phyloP scores from a whole-genome alignment of 2,113 vertebrate genomes.

The Gorsachius goisagi region DNA sequence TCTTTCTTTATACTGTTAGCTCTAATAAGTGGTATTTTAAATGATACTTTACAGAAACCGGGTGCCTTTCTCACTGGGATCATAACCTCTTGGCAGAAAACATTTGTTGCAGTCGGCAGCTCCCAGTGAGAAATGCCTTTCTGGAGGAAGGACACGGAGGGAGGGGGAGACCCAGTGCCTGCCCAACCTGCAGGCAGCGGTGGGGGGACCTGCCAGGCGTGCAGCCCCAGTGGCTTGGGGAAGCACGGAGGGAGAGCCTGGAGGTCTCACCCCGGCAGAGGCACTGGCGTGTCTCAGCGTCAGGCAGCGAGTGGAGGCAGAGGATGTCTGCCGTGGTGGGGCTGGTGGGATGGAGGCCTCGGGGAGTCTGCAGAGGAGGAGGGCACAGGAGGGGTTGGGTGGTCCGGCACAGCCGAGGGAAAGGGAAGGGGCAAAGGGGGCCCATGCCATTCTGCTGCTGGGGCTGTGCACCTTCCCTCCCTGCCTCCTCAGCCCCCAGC shows the following conservation, averaged over 20 bases:
- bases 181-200: rapidly evolving
- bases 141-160: not conserved
- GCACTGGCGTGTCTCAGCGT: not conserved
- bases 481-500: too few relatives aligned
- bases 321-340: too few relatives aligned
- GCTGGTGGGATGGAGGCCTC: too few relatives aligned
- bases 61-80: not conserved
- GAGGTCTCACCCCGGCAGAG: rapidly evolving
- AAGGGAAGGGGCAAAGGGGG: too few relatives aligned
- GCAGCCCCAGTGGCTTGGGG: too few relatives aligned
- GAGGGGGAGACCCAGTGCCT: too few relatives aligned
- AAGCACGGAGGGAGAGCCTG: rapidly evolving
- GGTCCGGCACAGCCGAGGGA: too few relatives aligned
- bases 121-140: not conserved
- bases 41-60: not conserved
- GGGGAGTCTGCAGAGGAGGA: too few relatives aligned
- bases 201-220: not conserved
- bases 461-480: too few relatives aligned
- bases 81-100: not conserved
- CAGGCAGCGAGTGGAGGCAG: too few relatives aligned
- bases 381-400: too few relatives aligned
- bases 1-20: not conserved
- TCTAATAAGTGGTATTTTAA: not conserved
- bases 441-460: too few relatives aligned
- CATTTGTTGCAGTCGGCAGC: not conserved